Conservation (phyloP, 2,113 vertebrate genomes). For the Equus quagga region DNA sequence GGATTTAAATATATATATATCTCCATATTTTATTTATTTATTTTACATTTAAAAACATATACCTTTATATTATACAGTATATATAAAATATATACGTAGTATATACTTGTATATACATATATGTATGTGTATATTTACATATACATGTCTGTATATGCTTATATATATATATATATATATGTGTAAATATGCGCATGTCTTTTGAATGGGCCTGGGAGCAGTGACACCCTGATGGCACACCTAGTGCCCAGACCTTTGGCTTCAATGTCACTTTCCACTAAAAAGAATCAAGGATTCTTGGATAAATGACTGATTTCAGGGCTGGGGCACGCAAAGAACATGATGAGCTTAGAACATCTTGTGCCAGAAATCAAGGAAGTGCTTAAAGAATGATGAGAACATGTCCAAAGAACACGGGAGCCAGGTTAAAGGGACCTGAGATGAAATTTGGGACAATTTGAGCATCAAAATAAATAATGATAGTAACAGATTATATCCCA, state of each 20-base stretch:
- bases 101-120: background rate
- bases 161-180: background rate
- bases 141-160: background rate
- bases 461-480: conserved; percentile 54
- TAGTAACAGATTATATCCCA: background rate
- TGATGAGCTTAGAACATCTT: conserved; percentile 70
- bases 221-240: background rate
- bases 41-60: background rate
- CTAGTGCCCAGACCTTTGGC: conserved; percentile 16
- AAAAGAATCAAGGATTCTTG: conserved; percentile 56
- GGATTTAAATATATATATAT: background rate
- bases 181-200: background rate
- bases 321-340: conserved; percentile 66
- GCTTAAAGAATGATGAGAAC: conserved; percentile 64
- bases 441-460: conserved; percentile 27
- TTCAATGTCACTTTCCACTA: conserved; percentile 53
- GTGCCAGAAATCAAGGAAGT: conserved; percentile 65
- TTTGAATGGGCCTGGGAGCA: background rate
- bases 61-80: background rate
- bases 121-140: background rate
- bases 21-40: background rate
- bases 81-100: background rate
- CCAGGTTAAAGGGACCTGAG: conserved; percentile 10
- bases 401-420: background rate
- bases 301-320: conserved; percentile 69